Conservation (phyloP, 2,113 vertebrate genomes). For the Podarcis muralis region DNA sequence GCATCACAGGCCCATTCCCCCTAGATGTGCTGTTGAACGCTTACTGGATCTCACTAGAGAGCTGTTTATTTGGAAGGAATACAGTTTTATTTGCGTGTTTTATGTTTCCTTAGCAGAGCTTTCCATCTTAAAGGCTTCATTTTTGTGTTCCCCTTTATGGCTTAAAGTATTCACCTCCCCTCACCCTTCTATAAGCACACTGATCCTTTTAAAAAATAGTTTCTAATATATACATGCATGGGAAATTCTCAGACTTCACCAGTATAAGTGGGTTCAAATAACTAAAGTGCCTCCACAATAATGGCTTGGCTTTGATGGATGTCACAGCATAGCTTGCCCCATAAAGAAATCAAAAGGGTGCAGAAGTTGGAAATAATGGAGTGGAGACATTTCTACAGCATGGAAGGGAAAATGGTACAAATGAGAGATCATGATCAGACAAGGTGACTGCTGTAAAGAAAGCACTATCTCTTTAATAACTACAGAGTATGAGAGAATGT, state of each 20-base stretch:
- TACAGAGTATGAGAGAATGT: too few species aligned
- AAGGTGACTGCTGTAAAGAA: not conserved
- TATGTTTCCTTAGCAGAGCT: not conserved
- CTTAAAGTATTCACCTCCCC: not conserved
- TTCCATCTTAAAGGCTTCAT: not conserved
- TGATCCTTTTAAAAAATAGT: not conserved
- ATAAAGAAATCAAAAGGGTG: not conserved
- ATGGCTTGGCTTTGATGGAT: not conserved
- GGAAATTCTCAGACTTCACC: not conserved
- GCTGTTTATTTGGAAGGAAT: not conserved
- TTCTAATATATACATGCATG: not conserved
- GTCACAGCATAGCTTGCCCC: not conserved
- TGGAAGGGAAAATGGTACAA: not conserved
- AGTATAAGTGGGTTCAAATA: not conserved
- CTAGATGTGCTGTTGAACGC: not conserved
- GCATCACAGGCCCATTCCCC: not conserved
- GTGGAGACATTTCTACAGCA: not conserved
- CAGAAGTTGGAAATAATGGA: not conserved
- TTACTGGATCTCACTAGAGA: not conserved
- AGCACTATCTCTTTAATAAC: too few species aligned
- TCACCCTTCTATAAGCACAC: not conserved
- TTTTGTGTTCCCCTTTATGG: not conserved
- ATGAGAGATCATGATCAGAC: not conserved
- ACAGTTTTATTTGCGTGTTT: not conserved
- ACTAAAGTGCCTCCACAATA: not conserved